Conservation (phyloP, 2,888 invertebrate species). For the Oligia strigilis region DNA sequence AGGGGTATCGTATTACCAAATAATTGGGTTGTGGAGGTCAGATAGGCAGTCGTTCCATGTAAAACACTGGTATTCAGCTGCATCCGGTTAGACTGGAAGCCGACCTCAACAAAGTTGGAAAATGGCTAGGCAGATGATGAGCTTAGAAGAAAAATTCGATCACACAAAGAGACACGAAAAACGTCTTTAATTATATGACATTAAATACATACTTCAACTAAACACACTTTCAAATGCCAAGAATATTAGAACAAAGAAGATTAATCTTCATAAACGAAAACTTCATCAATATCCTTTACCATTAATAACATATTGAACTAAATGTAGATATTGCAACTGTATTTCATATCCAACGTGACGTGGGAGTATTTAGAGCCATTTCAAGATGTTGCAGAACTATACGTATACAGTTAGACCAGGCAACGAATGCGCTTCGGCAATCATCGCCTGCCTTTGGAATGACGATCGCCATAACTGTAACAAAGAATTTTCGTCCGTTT, state of each 20-base stretch:
- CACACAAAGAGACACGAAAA: no score
- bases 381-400: conserved; percentile 39
- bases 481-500: no score
- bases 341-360: conserved; percentile 47
- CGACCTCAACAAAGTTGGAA: no score
- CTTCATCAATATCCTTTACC: conserved; percentile 49
- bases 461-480: not conserved
- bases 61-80: no score
- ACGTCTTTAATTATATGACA: not conserved
- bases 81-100: no score
- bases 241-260: conserved; percentile 1
- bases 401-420: not conserved
- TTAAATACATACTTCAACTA: not conserved
- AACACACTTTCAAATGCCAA: not conserved
- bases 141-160: no score
- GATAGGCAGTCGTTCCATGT: no score
- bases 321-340: conserved; percentile 22
- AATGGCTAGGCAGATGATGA: no score
- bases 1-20: no score
- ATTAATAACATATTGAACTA: conserved; percentile 45
- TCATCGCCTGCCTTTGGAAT: not conserved
- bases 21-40: no score
- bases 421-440: not conserved
- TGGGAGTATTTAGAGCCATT: conserved; percentile 51
- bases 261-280: conserved; percentile 27